Percentiles rank a stretch among this genome's conserved stretches.
phyloP scores from a whole-genome alignment of 2,113 vertebrate genomes.

The Mirounga angustirostris region DNA sequence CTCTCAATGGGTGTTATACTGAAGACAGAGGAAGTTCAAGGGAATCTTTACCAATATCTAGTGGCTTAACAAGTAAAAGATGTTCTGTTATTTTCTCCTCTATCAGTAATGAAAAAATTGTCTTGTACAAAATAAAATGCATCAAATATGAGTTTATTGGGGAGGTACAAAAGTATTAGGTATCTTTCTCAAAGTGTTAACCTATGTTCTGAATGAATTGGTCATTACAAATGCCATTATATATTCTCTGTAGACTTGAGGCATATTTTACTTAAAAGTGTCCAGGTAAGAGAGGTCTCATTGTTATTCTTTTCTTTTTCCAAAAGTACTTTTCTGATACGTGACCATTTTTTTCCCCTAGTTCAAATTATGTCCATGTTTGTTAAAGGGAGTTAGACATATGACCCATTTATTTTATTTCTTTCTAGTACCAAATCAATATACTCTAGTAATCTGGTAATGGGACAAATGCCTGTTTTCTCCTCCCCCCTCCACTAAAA shows the following conservation, averaged over 20 bases:
- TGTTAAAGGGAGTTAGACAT: background rate
- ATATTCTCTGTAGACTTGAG: background rate
- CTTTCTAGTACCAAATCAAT: conserved; percentile 1
- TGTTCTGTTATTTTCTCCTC: background rate
- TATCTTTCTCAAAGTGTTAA: conserved; percentile 4
- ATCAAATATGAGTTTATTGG: background rate
- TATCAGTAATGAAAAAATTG: conserved; percentile 8
- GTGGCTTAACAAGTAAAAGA: background rate
- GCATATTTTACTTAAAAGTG: conserved; percentile 33
- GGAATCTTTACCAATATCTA: background rate
- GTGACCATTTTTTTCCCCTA: background rate
- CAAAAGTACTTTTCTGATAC: background rate
- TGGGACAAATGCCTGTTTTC: background rate
- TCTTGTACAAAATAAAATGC: background rate
- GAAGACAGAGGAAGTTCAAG: background rate
- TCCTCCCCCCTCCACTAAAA: background rate
- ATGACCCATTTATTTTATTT: background rate
- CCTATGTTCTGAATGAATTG: conserved; percentile 47
- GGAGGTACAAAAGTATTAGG: background rate
- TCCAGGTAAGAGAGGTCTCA: background rate
- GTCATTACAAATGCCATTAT: conserved; percentile 1
- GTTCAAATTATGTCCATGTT: background rate
- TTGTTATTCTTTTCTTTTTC: conserved; percentile 13
- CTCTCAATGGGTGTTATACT: background rate
- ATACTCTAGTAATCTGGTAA: background rate